Evolutionary conservation across 2,888 invertebrate species (phyloP).

Genomic region (Nomada ferruginata): DNA sequence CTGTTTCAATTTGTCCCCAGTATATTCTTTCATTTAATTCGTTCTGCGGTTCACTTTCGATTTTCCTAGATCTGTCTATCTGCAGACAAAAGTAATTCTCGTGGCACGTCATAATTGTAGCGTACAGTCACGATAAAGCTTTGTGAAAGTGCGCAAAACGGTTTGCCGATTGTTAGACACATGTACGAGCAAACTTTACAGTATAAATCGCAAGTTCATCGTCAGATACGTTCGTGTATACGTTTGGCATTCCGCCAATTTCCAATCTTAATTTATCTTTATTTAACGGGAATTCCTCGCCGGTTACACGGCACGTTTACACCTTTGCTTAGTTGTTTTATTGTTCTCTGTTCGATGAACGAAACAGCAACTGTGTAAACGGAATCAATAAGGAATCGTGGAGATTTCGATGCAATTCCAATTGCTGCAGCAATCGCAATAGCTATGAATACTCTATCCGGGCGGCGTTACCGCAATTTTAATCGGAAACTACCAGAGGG

Average conservation of each 20-base stretch:
- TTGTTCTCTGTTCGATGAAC: not conserved
- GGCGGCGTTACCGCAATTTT: slow-evolving; percentile 1
- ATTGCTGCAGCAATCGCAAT: slow-evolving; percentile 2
- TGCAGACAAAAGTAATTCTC: slow-evolving; percentile 16
- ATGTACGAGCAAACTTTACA: slow-evolving; percentile 46
- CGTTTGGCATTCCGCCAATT: slow-evolving; percentile 44
- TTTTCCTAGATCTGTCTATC: slow-evolving; percentile 5
- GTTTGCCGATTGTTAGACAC: slow-evolving; percentile 42
- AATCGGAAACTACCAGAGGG: not conserved
- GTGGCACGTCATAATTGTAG: slow-evolving; percentile 31
- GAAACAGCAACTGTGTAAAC: not conserved
- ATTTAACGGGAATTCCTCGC: slow-evolving; percentile 33
- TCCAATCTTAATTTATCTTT: slow-evolving; percentile 39
- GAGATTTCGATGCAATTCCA: slow-evolving; percentile 13
- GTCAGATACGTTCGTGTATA: slow-evolving; percentile 26
- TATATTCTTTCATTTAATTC: not conserved
- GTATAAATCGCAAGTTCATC: slow-evolving; percentile 61
- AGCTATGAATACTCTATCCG: not conserved
- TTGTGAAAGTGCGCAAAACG: slow-evolving; percentile 48
- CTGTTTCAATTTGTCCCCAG: too few relatives aligned
- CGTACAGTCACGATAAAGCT: slow-evolving; percentile 42
- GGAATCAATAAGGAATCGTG: slow-evolving; percentile 3
- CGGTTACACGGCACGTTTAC: not conserved
- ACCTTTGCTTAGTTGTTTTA: not conserved
- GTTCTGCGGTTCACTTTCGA: slow-evolving; percentile 8